Percentiles rank a stretch among this genome's conserved stretches.
phyloP scores from a whole-genome alignment of 2,888 invertebrate genomes.

The Cinara cedri region DNA sequence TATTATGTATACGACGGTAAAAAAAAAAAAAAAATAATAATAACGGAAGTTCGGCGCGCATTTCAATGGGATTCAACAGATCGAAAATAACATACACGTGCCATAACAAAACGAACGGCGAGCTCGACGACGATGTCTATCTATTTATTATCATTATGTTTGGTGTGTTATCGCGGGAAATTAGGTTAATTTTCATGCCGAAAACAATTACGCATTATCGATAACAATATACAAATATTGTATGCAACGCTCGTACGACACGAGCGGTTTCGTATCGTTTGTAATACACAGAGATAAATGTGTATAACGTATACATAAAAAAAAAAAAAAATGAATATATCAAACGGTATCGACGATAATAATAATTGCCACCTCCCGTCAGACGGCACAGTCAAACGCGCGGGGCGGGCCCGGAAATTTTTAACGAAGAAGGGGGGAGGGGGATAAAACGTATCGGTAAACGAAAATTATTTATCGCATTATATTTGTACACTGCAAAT shows the following conservation, averaged over 20 bases:
- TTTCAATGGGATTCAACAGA: slow-evolving; percentile 34
- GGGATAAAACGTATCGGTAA: too few relatives aligned
- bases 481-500: too few relatives aligned
- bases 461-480: too few relatives aligned
- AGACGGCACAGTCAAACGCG: too few relatives aligned
- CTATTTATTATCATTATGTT: slow-evolving; percentile 1
- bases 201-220: slow-evolving; percentile 34
- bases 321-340: too few relatives aligned
- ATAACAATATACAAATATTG: slow-evolving; percentile 5
- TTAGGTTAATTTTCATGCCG: slow-evolving; percentile 46
- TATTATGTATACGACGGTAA: not conserved
- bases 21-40: too few relatives aligned
- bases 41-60: slow-evolving; percentile 37
- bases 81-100: not conserved
- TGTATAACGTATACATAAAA: slow-evolving; percentile 10
- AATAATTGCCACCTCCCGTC: too few relatives aligned
- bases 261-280: not conserved
- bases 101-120: not conserved
- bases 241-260: not conserved
- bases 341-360: not conserved
- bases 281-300: slow-evolving; percentile 10
- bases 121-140: slow-evolving; percentile 26
- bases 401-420: too few relatives aligned
- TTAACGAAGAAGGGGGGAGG: too few relatives aligned
- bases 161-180: slow-evolving; percentile 18